Base-by-base conservation (phyloP, 2,113 vertebrate genomes). In the Neotragus pygmaeus region DNA sequence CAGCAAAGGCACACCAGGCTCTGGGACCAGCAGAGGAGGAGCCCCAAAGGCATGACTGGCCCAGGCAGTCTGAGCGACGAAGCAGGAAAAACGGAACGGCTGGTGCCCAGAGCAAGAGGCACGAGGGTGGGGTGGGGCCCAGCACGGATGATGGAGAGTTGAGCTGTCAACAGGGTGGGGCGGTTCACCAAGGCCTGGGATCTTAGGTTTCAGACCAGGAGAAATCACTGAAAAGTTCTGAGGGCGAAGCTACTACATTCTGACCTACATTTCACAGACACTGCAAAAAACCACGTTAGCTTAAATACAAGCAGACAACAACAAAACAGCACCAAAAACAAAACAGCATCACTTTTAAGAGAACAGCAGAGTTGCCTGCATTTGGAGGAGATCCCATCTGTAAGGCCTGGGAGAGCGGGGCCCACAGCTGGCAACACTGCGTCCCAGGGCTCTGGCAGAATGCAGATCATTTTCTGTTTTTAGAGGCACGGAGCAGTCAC, bases 261-360 rank as follows among this genome's bases (percentile, higher is more conserved):
- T 84, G 21, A 86, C 19, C n/a, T 78, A 10, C 8, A 47, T 47
- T 85, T 92, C 81, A 85, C 43, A 83, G 96, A 89, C 45, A 94
- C 30, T 13, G 25, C 49, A 11, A 53, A 93, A 78, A 91, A 84
- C 2, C 30, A 4, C 58, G 66, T 53, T 25, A 95, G 90, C 39
- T 85, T 92, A 73, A 95, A 97, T 57, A 78, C 4, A n/a, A 75
- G 64, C 53, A 39, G 91, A 82, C 14, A 77, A 86, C 33, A 47
- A 66, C 45, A 90, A 77, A 75, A 66, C 4, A 45, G 2, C 25
- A 73, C 45, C 8, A 82, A n/a, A n/a, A 47, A 66, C 45, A 90
- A 77, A 75, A 66, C 4, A 45, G 2, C 25, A 73, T 51, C 8
- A 82, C 30, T 88, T 90, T 95, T 28, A 77, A 86, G 19, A 88